Evolutionary conservation across 2,113 vertebrate genomes (phyloP).

Genomic region (Sturnus vulgaris): DNA sequence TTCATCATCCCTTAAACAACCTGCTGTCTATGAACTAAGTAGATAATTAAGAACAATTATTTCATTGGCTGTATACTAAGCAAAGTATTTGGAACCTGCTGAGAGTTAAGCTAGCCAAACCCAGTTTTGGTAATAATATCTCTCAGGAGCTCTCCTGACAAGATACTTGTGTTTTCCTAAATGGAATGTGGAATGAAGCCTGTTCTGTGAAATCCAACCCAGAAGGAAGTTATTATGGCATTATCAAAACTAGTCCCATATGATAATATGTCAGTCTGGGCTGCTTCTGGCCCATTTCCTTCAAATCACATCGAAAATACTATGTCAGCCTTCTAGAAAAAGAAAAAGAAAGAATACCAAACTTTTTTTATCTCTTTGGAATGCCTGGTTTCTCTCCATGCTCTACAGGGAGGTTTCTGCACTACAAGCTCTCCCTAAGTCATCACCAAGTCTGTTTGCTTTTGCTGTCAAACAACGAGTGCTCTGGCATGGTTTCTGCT

Average conservation of each 20-base stretch:
- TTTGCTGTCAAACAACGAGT: rapidly evolving
- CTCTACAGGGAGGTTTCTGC: rapidly evolving
- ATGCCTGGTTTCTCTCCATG: not conserved
- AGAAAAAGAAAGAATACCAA: not conserved
- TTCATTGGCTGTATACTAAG: not conserved
- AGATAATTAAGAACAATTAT: not conserved
- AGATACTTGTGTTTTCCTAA: not conserved
- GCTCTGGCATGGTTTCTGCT: not conserved
- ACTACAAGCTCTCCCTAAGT: rapidly evolving
- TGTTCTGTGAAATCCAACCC: not conserved
- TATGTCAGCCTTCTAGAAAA: not conserved
- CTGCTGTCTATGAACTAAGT: not conserved
- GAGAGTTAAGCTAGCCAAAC: not conserved
- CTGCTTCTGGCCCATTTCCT: not conserved
- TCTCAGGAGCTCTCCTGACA: not conserved
- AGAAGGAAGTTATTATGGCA: not conserved
- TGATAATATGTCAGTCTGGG: not conserved
- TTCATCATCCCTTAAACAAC: not conserved
- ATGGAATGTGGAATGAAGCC: not conserved
- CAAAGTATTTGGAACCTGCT: not conserved
- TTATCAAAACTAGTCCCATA: not conserved
- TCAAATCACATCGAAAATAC: not conserved
- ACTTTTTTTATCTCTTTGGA: not conserved
- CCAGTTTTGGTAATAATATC: not conserved
- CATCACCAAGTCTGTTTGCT: not conserved